Percentiles rank a stretch among this genome's conserved stretches.
These are phyloP conservation scores for Anoplius nigerrimus DNA, from an alignment of 2,888 invertebrate genomes.

Conservation along the genomic window DNA sequence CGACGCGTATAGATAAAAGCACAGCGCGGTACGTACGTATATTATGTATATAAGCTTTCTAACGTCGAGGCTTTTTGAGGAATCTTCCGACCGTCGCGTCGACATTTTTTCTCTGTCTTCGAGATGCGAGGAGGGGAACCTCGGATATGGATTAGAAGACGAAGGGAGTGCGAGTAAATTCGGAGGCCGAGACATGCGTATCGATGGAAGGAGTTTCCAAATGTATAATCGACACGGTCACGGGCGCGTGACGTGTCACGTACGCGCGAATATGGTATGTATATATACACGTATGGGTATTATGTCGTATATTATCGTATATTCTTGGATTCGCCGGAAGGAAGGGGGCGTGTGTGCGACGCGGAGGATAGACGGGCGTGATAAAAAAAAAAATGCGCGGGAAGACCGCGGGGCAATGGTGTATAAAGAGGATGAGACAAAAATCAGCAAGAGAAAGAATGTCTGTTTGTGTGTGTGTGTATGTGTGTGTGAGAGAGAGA, in stretches of 20 bases:
- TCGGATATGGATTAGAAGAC: too few species aligned
- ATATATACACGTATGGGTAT: constrained; percentile 17
- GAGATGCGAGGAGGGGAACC: too few species aligned
- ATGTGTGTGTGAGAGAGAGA: not conserved
- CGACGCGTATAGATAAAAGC: constrained; percentile 35
- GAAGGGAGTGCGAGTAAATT: not conserved
- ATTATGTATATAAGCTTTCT: too few species aligned
- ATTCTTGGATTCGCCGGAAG: constrained; percentile 29
- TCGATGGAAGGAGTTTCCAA: constrained; percentile 8
- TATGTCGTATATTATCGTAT: constrained; percentile 22
- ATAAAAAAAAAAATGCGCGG: constrained; percentile 19
- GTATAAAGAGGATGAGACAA: constrained; percentile 40
- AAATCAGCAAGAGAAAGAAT: constrained; percentile 12
- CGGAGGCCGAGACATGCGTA: not conserved
- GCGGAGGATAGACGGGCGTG: too few species aligned
- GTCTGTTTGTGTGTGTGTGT: not conserved
- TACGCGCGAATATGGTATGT: constrained; percentile 20
- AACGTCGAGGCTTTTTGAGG: too few species aligned
- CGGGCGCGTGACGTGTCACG: constrained; percentile 11
- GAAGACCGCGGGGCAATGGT: constrained; percentile 53
- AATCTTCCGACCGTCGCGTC: too few species aligned
- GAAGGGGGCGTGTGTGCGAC: constrained; percentile 7
- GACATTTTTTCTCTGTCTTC: too few species aligned
- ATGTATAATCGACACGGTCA: not conserved
- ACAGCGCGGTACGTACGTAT: too few species aligned